phyloP scores from a whole-genome alignment of 37 sponge, comb jelly and placozoan species.

The Petrosia ficiformis region DNA sequence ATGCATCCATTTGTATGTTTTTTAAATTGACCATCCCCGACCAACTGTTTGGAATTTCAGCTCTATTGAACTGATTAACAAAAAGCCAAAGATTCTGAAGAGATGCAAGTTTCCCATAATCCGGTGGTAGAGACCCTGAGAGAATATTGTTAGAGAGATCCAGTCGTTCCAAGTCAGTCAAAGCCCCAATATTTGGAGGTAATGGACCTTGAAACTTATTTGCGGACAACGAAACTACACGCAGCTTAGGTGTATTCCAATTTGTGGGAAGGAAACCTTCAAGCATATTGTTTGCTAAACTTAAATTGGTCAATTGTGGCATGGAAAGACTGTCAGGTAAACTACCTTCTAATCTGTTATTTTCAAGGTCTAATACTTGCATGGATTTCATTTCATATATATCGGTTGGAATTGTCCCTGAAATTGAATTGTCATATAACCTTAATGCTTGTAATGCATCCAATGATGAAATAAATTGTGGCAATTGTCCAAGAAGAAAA shows the following conservation, averaged over 20 bases:
- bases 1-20: constrained; percentile 27
- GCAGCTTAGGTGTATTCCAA: constrained; percentile 57
- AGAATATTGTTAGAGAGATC: constrained; percentile 58
- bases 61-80: constrained; percentile 33
- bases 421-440: constrained; percentile 50
- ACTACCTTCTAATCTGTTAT: constrained; percentile 40
- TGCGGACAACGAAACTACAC: constrained; percentile 27
- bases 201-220: constrained; percentile 48
- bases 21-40: constrained; percentile 14
- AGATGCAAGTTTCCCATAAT: constrained; percentile 24
- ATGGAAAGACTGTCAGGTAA: constrained; percentile 35
- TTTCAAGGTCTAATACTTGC: constrained; percentile 44
- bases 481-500: constrained; percentile 49
- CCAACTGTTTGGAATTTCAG: constrained; percentile 58
- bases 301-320: constrained; percentile 45
- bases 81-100: constrained; percentile 67
- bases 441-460: constrained; percentile 40
- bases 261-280: constrained; percentile 43
- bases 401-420: constrained; percentile 32
- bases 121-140: constrained; percentile 52
- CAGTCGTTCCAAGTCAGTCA: constrained; percentile 10
- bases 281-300: constrained; percentile 42
- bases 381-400: constrained; percentile 45
- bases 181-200: constrained; percentile 7
- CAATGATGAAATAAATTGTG: constrained; percentile 34